Conservation (phyloP, 2,888 invertebrate genomes). For the Stictocephala bisonia region DNA sequence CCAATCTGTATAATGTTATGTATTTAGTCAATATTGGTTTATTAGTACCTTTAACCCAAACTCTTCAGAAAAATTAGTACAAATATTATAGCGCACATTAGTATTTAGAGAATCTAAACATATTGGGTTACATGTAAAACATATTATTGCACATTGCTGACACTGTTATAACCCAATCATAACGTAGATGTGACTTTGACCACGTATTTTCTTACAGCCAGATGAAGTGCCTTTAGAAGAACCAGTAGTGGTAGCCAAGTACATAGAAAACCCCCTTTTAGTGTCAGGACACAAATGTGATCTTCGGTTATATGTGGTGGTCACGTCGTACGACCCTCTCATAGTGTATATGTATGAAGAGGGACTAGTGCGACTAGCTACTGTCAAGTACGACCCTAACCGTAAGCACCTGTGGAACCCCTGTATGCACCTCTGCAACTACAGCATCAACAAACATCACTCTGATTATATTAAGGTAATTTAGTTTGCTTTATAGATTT, state of each 20-base stretch:
- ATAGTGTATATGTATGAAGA: conserved; percentile 96
- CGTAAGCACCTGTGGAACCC: conserved; percentile 95
- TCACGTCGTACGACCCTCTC: conserved; percentile 95
- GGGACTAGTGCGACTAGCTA: conserved; percentile 94
- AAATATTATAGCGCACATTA: no score
- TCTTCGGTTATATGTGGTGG: conserved; percentile 92
- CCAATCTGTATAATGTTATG: no score
- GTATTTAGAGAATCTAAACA: no score
- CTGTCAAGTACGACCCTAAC: conserved; percentile 92
- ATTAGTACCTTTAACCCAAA: no score
- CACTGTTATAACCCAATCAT: no score
- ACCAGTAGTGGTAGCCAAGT: conserved; percentile 90
- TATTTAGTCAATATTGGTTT: no score
- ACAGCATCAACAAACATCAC: conserved; percentile 97
- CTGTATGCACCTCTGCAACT: conserved; percentile 98
- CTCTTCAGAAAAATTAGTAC: no score
- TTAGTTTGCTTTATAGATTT: conserved; percentile 32
- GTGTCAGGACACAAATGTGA: conserved; percentile 98
- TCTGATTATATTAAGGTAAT: conserved; percentile 94
- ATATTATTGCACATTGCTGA: no score
- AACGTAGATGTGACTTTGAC: no score
- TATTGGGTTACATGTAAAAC: no score
- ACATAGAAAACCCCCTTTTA: conserved; percentile 86
- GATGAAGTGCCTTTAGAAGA: conserved; percentile 93
- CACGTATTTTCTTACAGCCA: conserved; percentile 72